Conservation (phyloP, 2,888 invertebrate species). For the Noctua comes region DNA sequence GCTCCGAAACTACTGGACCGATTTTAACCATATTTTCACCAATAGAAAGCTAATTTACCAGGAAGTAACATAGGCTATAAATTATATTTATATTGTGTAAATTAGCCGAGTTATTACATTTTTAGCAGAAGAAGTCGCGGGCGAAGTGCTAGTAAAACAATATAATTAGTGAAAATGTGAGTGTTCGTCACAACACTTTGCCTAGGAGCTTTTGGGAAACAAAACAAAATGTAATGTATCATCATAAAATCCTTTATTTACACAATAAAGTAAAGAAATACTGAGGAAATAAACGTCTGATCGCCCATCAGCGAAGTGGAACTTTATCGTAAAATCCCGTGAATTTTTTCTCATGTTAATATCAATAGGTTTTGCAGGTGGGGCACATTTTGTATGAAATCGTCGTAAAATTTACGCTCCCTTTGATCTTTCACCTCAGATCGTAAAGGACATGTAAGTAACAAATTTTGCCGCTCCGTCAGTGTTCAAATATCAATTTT, state of each 20-base stretch:
- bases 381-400: constrained; percentile 72
- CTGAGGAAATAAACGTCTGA: constrained; percentile 34
- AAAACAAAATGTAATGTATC: neutral
- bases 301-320: constrained; percentile 40
- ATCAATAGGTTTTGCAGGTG: constrained; percentile 68
- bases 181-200: neutral
- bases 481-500: constrained; percentile 69
- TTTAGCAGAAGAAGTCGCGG: too few relatives aligned
- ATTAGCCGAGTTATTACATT: too few relatives aligned
- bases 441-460: constrained; percentile 68
- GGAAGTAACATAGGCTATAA: too few relatives aligned
- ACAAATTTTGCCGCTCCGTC: constrained; percentile 66
- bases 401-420: constrained; percentile 69
- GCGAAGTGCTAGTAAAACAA: too few relatives aligned
- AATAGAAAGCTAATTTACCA: too few relatives aligned
- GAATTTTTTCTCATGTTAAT: constrained; percentile 65
- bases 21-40: too few relatives aligned
- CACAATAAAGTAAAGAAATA: constrained; percentile 28
- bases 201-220: neutral
- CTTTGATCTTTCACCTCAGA: constrained; percentile 72
- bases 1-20: too few relatives aligned
- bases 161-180: neutral
- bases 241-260: neutral
- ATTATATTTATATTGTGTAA: too few relatives aligned
- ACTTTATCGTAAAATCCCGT: constrained; percentile 59